A percentile compares a stretch with the other conserved stretches of the same genome.
Conservation (phyloP, 37 sponge, comb jelly and placozoan species). For the Ianthella basta region DNA sequence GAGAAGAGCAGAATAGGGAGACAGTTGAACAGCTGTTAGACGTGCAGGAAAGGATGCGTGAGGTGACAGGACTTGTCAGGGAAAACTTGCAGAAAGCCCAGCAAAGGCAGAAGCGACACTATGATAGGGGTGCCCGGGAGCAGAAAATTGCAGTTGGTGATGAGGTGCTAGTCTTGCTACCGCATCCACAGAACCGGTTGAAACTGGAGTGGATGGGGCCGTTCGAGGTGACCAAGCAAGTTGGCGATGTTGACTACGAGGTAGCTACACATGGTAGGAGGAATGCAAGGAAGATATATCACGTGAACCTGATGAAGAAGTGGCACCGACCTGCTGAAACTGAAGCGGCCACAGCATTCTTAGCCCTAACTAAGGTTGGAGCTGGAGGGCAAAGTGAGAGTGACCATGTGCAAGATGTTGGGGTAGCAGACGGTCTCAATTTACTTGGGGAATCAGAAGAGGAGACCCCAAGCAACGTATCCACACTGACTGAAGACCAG, state of each 20-base stretch:
- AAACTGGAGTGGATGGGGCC: background rate
- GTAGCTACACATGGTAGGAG: background rate
- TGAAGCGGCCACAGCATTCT: no score
- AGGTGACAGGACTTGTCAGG: background rate
- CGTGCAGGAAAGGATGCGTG: background rate
- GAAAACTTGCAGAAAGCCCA: background rate
- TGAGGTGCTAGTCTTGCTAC: slow-evolving; percentile 13
- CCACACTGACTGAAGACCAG: no score
- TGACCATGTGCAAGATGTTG: no score
- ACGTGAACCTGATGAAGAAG: background rate
- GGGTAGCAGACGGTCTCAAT: no score
- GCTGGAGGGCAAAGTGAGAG: no score
- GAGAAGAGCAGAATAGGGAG: background rate
- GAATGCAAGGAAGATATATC: background rate
- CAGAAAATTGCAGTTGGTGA: background rate
- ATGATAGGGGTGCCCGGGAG: background rate
- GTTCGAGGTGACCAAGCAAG: background rate
- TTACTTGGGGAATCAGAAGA: no score
- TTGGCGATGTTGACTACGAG: background rate
- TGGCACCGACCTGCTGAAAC: no score
- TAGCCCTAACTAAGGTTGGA: no score
- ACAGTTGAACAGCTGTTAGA: background rate
- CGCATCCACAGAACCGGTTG: background rate
- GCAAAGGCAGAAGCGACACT: background rate
- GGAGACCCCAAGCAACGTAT: no score